Conservation (phyloP, 2,888 invertebrate genomes). For the Agrochola circellaris region DNA sequence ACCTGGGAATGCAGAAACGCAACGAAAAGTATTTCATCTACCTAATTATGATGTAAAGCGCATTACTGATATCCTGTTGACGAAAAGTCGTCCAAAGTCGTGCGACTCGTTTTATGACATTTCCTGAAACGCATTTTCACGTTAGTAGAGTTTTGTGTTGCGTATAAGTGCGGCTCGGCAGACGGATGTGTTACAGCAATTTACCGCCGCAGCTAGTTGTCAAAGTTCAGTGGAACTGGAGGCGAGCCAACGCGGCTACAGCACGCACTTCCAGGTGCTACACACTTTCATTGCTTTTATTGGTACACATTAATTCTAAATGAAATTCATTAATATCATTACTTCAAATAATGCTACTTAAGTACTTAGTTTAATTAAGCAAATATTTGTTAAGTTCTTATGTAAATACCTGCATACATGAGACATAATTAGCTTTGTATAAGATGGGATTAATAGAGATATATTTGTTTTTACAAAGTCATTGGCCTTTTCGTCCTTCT, state of each 20-base stretch:
- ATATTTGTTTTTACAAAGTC: conserved; percentile 79
- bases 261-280: conserved; percentile 86
- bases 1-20: conserved; percentile 60
- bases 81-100: conserved; percentile 36
- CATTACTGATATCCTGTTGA: conserved; percentile 38
- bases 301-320: conserved; percentile 68
- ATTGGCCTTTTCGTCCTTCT: conserved; percentile 79
- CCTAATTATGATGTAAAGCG: conserved; percentile 45
- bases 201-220: conserved; percentile 82
- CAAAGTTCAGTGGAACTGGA: conserved; percentile 90
- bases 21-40: conserved; percentile 41
- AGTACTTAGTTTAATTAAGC: conserved; percentile 11
- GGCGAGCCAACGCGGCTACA: conserved; percentile 83
- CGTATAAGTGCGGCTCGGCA: conserved; percentile 67
- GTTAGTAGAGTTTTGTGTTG: conserved; percentile 47
- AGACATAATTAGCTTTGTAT: conserved; percentile 44
- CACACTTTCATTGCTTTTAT: conserved; percentile 74
- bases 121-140: conserved; percentile 57
- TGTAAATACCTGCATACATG: conserved; percentile 27
- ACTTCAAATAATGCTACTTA: conserved; percentile 2
- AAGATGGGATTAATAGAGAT: conserved; percentile 62
- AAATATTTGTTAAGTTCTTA: conserved; percentile 26
- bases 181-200: conserved; percentile 78
- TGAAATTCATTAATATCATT: conserved; percentile 66
- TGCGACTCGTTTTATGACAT: conserved; percentile 50